phyloP scores from a whole-genome alignment of 2,888 invertebrate species.

The Pardosa pseudoannulata region DNA sequence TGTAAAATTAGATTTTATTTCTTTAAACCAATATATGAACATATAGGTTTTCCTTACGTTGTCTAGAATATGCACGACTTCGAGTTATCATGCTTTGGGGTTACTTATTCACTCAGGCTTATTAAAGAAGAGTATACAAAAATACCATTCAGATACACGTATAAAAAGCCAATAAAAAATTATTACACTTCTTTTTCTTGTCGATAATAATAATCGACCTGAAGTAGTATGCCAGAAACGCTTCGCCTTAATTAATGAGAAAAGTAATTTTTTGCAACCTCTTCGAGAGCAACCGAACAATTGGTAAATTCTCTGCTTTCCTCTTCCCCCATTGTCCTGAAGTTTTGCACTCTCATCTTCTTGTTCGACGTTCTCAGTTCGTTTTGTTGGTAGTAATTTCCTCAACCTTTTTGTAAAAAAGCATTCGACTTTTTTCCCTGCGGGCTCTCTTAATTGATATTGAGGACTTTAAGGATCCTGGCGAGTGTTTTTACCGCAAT shows the following conservation, averaged over 20 bases:
- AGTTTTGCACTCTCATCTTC: background rate
- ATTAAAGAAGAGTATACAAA: no score
- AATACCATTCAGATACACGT: no score
- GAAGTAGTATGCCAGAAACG: background rate
- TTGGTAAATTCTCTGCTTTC: background rate
- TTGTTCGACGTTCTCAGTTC: constrained; percentile 21
- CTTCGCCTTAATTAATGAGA: background rate
- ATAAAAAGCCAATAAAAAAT: no score
- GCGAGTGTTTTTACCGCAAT: background rate
- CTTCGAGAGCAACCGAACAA: background rate
- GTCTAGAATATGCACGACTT: no score
- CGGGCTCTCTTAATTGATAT: background rate
- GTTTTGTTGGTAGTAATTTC: background rate
- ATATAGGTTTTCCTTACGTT: no score
- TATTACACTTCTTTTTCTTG: no score
- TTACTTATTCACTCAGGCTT: no score
- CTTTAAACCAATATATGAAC: no score
- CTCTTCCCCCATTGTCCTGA: background rate
- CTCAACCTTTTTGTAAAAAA: background rate
- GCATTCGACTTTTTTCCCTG: background rate
- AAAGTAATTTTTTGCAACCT: background rate
- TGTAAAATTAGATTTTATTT: no score
- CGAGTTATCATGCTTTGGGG: no score
- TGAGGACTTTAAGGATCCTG: background rate
- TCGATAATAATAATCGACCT: no score